These are phyloP conservation scores for Neria commutata DNA, from an alignment of 2,888 invertebrate species.

Conservation along the genomic window DNA sequence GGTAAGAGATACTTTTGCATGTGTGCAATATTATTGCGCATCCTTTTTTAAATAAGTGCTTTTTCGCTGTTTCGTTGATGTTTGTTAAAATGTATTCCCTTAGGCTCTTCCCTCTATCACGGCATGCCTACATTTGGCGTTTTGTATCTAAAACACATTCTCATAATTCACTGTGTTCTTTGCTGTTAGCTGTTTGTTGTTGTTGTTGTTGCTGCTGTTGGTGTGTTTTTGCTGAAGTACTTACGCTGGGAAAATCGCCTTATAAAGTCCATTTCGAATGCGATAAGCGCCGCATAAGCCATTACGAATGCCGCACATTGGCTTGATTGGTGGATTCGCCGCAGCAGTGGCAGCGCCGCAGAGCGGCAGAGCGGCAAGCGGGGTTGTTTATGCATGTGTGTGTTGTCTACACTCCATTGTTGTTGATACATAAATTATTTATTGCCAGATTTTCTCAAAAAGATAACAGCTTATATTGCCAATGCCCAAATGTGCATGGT, in stretches of 20 bases:
- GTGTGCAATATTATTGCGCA: neutral
- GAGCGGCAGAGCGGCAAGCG: neutral
- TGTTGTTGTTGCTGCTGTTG: neutral
- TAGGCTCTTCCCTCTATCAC: neutral
- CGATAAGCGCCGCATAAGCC: conserved; percentile 15
- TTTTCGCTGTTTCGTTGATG: neutral
- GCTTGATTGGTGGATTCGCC: neutral
- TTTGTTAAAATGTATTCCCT: neutral
- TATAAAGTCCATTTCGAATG: conserved; percentile 48
- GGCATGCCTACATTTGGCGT: neutral
- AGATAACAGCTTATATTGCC: conserved; percentile 42
- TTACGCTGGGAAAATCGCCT: conserved; percentile 49
- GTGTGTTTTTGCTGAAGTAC: too few species aligned
- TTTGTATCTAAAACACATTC: neutral
- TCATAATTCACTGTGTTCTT: neutral
- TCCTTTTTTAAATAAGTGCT: neutral
- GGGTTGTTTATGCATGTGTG: neutral
- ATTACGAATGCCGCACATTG: neutral
- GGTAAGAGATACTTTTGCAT: neutral
- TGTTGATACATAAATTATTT: conserved; percentile 40
- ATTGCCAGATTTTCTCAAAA: conserved; percentile 53
- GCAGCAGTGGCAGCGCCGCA: neutral
- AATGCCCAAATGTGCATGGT: too few species aligned
- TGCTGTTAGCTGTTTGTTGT: too few species aligned
- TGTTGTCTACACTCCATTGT: neutral